A percentile compares a stretch with the other conserved stretches of the same genome.
These are phyloP conservation scores for Formica aserva DNA, from an alignment of 2,888 invertebrate genomes.

Conservation along the genomic window DNA sequence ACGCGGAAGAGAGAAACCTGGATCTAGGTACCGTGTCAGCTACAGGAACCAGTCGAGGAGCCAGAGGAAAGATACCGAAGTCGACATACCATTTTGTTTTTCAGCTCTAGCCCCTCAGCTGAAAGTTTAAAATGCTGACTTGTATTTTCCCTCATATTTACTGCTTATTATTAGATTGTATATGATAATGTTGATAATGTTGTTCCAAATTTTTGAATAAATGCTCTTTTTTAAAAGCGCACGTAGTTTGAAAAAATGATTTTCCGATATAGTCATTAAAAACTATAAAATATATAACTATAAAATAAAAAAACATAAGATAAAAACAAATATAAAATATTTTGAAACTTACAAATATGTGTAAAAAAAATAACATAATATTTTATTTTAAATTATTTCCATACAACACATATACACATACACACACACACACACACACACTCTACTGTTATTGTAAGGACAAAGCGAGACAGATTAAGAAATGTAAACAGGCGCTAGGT, in stretches of 20 bases:
- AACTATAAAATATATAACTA: neutral
- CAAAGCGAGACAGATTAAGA: too few relatives aligned
- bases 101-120: neutral
- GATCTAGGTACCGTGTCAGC: neutral
- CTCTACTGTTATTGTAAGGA: neutral
- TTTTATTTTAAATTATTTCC: neutral
- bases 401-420: neutral
- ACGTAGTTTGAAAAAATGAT: neutral
- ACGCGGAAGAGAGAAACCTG: neutral
- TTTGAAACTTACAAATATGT: neutral
- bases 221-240: neutral
- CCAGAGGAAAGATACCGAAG: neutral
- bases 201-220: neutral
- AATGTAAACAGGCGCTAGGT: too few relatives aligned
- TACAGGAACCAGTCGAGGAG: neutral
- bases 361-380: neutral
- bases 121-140: neutral
- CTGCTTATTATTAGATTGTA: neutral
- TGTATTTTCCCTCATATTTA: neutral
- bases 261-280: neutral
- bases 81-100: neutral
- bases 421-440: neutral
- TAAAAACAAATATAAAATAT: neutral
- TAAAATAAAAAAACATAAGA: neutral
- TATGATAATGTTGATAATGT: neutral